Percentiles rank a stretch among this genome's conserved stretches.
Evolutionary conservation across 2,113 vertebrate genomes (phyloP).

Genomic region (Catharus minimus): DNA sequence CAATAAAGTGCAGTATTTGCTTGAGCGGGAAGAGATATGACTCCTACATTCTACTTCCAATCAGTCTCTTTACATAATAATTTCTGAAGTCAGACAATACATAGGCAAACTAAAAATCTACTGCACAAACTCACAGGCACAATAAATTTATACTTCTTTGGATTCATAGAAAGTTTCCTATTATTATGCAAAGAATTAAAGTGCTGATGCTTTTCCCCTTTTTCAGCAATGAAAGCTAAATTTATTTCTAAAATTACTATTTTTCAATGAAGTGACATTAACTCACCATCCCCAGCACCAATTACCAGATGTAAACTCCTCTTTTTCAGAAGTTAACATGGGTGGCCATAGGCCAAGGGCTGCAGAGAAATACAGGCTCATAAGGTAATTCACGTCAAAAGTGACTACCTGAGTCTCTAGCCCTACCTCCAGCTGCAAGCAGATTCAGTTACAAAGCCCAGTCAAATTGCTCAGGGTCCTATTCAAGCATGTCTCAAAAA

Average conservation of each 20-base stretch:
- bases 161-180: not conserved
- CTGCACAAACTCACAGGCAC: not conserved
- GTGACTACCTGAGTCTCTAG: not conserved
- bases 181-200: not conserved
- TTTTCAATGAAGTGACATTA: not conserved
- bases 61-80: not conserved
- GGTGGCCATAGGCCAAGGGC: accelerated
- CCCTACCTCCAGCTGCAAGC: not conserved
- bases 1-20: not conserved
- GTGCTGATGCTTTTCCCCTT: accelerated
- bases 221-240: not conserved
- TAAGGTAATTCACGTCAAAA: not conserved
- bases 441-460: not conserved
- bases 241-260: not conserved
- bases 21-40: accelerated
- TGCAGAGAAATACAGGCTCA: not conserved
- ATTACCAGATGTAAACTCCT: not conserved
- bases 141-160: not conserved
- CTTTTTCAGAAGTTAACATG: not conserved
- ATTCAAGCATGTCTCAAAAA: not conserved
- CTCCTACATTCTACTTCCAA: not conserved
- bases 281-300: not conserved
- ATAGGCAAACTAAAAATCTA: not conserved
- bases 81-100: not conserved
- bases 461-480: not conserved